Conservation (phyloP, 2,888 invertebrate genomes). For the Agrilus cyanescens region DNA sequence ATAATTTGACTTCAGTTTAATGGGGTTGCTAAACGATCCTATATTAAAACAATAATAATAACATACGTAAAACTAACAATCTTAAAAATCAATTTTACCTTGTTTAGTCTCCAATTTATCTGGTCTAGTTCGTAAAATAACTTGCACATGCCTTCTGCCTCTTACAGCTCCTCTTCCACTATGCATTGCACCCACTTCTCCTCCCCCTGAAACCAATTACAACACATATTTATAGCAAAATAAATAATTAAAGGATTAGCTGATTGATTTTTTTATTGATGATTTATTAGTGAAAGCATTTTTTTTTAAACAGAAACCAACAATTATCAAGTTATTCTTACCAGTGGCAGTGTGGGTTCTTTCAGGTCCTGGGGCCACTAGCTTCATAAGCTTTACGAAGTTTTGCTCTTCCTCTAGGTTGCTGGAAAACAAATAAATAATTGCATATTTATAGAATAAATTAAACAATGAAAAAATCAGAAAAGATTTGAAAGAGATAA, state of each 20-base stretch:
- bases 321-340: too few species aligned
- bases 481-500: too few species aligned
- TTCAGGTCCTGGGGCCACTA: constrained; percentile 4
- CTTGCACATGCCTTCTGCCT: constrained; percentile 39
- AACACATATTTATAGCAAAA: too few species aligned
- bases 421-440: not conserved
- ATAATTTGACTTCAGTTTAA: constrained; percentile 53
- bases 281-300: too few species aligned
- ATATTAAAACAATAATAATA: constrained; percentile 4
- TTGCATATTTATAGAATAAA: too few species aligned
- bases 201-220: constrained; percentile 21
- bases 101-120: constrained; percentile 22
- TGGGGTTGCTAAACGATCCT: constrained; percentile 42
- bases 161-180: constrained; percentile 40
- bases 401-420: constrained; percentile 6
- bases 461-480: not conserved
- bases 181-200: constrained; percentile 24
- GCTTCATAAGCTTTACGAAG: constrained; percentile 8
- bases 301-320: too few species aligned
- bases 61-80: too few species aligned
- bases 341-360: not conserved
- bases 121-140: constrained; percentile 33
- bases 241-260: too few species aligned
- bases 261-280: too few species aligned
- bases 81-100: constrained; percentile 22